phyloP scores from a whole-genome alignment of 2,797 vertebrate genomes.

The Enteromius fasciolatus region DNA sequence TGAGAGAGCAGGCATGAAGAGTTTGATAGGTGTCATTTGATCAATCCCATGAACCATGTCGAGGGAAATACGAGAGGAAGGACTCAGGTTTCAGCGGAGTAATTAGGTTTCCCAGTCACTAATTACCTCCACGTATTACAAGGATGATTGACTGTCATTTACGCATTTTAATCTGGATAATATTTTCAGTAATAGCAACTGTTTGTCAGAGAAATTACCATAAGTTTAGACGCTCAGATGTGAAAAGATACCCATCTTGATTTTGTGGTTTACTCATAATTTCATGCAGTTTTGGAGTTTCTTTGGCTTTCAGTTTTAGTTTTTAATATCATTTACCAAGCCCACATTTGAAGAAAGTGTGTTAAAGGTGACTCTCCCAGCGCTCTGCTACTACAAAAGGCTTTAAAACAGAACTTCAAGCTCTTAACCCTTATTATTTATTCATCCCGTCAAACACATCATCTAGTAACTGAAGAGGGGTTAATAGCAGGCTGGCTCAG shows the following conservation, averaged over 20 bases:
- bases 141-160: conserved; percentile 88
- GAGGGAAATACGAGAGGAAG: conserved; percentile 81
- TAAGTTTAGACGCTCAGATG: background rate
- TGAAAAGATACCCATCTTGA: background rate
- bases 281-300: background rate
- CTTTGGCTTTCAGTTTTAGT: background rate
- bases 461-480: conserved; percentile 85
- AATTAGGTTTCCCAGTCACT: conserved; percentile 86
- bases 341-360: background rate
- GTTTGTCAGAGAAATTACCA: conserved; percentile 25
- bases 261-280: background rate
- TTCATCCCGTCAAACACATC: conserved; percentile 87
- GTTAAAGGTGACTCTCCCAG: conserved; percentile 31
- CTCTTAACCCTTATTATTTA: conserved; percentile 93
- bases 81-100: conserved; percentile 86
- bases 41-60: conserved; percentile 82
- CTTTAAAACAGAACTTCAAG: conserved; percentile 85
- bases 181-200: conserved; percentile 63
- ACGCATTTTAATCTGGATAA: conserved; percentile 80
- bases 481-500: conserved; percentile 83
- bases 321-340: background rate
- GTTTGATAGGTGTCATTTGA: conserved; percentile 85
- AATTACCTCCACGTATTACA: conserved; percentile 87
- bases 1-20: conserved; percentile 70
- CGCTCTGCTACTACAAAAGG: conserved; percentile 73